Evolutionary conservation across 1,140 invertebrate species (phyloP).

Genomic region (Megalopta genalis): DNA sequence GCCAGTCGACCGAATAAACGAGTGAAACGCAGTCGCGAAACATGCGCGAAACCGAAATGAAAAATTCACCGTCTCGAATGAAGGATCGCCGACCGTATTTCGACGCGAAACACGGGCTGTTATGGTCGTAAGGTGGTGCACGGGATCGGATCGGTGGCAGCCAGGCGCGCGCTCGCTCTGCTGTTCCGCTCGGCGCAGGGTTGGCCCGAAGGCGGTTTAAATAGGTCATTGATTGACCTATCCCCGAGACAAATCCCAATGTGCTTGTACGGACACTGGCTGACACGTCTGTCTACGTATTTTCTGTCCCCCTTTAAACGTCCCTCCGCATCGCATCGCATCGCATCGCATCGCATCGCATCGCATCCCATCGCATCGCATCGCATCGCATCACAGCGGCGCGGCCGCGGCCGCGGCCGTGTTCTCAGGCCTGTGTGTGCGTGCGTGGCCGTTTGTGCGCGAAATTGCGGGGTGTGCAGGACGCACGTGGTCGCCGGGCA

Average conservation of each 20-base stretch:
- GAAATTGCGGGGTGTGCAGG: conserved; percentile 50
- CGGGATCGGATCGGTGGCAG: too few relatives aligned
- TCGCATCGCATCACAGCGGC: too few relatives aligned
- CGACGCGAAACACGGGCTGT: too few relatives aligned
- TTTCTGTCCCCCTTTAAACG: conserved; percentile 7
- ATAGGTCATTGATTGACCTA: conserved; percentile 77
- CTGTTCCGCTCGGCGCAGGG: conserved; percentile 27
- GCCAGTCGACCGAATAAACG: too few relatives aligned
- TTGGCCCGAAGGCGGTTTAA: conserved; percentile 60
- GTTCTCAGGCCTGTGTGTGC: not conserved
- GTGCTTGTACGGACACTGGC: conserved; percentile 36
- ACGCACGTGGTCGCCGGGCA: conserved; percentile 58
- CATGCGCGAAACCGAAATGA: too few relatives aligned
- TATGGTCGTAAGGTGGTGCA: too few relatives aligned
- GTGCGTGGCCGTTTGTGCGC: conserved; percentile 50
- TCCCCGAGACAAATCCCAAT: conserved; percentile 61
- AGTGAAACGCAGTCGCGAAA: too few relatives aligned
- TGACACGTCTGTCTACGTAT: conserved; percentile 29
- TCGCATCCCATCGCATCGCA: not conserved
- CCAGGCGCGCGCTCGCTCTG: too few relatives aligned
- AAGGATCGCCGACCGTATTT: too few relatives aligned
- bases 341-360: too few relatives aligned
- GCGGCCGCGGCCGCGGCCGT: not conserved
- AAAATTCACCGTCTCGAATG: too few relatives aligned
- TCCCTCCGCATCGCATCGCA: not conserved